Base-by-base conservation (phyloP, 2,888 invertebrate species). In the Drosophila hamatofila region DNA sequence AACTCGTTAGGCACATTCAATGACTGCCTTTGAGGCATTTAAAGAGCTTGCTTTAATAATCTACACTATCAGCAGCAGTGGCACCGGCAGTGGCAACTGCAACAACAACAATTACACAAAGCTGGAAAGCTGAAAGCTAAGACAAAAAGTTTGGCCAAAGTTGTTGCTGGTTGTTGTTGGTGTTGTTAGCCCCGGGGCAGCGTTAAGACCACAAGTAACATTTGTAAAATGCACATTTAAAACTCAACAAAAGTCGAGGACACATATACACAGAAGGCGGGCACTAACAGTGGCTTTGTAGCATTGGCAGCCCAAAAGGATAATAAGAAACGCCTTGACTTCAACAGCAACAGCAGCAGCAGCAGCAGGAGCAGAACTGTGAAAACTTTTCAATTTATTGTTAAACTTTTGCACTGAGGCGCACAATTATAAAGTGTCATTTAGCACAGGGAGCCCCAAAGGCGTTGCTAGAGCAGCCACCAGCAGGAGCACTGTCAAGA, bases 401-500 rank as follows among this genome's bases (percentile, higher is more conserved):
- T 89, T 87, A 89, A 90, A 90, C 85, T 90, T 90, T 90, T 72
- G 90, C 87, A 87, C 88, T 80, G 81, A 82, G 82, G 88, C 88
- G 87, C 83, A 86, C 90, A 90, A 90, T 88, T 90, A 90, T 90
- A 90, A 86, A 90, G 87, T 90, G 90, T 90, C 90, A 90, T 90
- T 90, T 87, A 79, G 85, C 77, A 75, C 73, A 78, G 67, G 80
- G 77, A 65, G 56, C 70, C 78, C 80, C 59, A 72, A 71, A 75
- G 75, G 78, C 77, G 46, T 68, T 68, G 73, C 75, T 25, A 35
- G 55, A 61, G 49, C 63, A 58, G 64, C 54, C 25, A 67, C 23
- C 66, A 74, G 70, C 64, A 78, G 66, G 72, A 71, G 55, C 60
- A 49, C 82, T 83, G 83, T 75, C 88, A 84, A 83, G 81, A 79